Percentiles rank a stretch among this genome's conserved stretches.
These are phyloP conservation scores for Calephelis nemesis DNA, from an alignment of 1,140 invertebrate genomes.

Conservation along the genomic window DNA sequence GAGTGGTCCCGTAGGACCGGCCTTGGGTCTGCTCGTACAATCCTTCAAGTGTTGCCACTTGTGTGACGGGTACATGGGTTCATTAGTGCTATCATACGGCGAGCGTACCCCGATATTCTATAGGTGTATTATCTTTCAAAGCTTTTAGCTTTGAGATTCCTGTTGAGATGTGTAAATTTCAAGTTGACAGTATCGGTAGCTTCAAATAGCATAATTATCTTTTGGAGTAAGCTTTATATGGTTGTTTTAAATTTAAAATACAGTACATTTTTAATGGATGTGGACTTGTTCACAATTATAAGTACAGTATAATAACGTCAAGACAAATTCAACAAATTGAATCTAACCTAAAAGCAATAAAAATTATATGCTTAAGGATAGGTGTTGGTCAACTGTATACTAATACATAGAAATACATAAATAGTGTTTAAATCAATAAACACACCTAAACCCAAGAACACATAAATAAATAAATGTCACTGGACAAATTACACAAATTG, in stretches of 20 bases:
- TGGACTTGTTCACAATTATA: no score
- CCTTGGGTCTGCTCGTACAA: constrained; percentile 35
- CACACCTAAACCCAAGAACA: no score
- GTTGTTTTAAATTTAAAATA: background rate
- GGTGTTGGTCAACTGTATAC: no score
- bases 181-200: constrained; percentile 43
- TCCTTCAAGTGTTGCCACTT: constrained; percentile 53
- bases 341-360: no score
- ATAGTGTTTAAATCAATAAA: no score
- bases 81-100: constrained; percentile 67
- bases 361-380: no score
- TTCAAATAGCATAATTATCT: constrained; percentile 45
- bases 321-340: no score
- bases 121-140: constrained; percentile 57
- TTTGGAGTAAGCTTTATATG: constrained; percentile 14
- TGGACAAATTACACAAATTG: no score
- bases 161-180: constrained; percentile 52
- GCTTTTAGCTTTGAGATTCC: constrained; percentile 67
- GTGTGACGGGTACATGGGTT: constrained; percentile 67
- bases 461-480: no score
- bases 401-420: no score
- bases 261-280: no score
- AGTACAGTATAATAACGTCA: no score
- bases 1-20: constrained; percentile 50
- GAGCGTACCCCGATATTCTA: constrained; percentile 49